These are phyloP conservation scores for Stenotaenia linearis DNA, from an alignment of 2,888 invertebrate genomes.

Conservation along the genomic window DNA sequence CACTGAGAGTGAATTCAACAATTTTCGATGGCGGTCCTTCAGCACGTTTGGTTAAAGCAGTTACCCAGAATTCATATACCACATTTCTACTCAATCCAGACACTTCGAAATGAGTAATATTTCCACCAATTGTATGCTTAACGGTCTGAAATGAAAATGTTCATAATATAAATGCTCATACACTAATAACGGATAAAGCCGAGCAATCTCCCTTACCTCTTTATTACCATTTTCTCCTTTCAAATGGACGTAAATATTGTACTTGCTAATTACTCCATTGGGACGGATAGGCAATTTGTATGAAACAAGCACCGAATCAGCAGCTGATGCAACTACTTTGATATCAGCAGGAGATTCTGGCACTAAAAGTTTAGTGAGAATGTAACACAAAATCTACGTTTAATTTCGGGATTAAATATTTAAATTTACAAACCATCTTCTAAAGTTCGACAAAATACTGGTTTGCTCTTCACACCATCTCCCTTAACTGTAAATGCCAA, in stretches of 20 bases:
- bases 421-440: constrained; percentile 70
- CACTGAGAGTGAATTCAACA: not conserved
- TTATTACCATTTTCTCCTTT: constrained; percentile 45
- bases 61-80: constrained; percentile 5
- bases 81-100: not conserved
- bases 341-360: constrained; percentile 90
- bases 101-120: not conserved
- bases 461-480: constrained; percentile 80
- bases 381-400: not conserved
- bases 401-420: not conserved
- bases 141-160: not conserved
- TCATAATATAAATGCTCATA: too few species aligned
- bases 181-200: not conserved
- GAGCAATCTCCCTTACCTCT: constrained; percentile 34
- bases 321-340: constrained; percentile 86
- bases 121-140: not conserved
- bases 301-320: constrained; percentile 82
- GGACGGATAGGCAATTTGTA: constrained; percentile 90
- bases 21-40: not conserved
- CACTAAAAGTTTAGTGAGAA: constrained; percentile 53
- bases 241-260: constrained; percentile 71
- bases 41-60: not conserved
- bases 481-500: constrained; percentile 91
- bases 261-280: constrained; percentile 87
- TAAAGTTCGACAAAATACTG: constrained; percentile 89